These are phyloP conservation scores for Eumeta japonica DNA, from an alignment of 1,140 invertebrate species.

Conservation along the genomic window DNA sequence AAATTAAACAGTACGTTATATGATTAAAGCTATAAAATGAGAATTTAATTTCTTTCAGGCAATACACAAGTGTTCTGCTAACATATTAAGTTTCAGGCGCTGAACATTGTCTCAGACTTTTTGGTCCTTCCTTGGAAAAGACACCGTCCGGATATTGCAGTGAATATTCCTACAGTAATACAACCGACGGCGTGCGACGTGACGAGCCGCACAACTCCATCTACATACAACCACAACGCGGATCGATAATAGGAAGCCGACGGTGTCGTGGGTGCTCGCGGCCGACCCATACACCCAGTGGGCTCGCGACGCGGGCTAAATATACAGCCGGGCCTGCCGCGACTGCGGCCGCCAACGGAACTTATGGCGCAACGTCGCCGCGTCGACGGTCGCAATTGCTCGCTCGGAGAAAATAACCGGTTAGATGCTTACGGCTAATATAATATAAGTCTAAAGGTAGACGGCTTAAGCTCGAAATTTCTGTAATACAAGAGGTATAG, in stretches of 20 bases:
- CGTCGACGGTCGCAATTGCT: slow-evolving; percentile 44
- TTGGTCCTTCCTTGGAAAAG: too few relatives aligned
- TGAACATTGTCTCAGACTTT: too few relatives aligned
- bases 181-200: too few relatives aligned
- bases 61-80: too few relatives aligned
- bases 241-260: slow-evolving; percentile 56
- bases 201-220: slow-evolving; percentile 23
- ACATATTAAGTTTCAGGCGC: too few relatives aligned
- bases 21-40: too few relatives aligned
- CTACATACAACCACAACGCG: slow-evolving; percentile 35
- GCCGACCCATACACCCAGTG: slow-evolving; percentile 53
- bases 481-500: slow-evolving; percentile 7
- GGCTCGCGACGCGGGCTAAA: slow-evolving; percentile 52
- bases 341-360: slow-evolving; percentile 22
- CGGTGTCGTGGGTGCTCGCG: slow-evolving; percentile 55
- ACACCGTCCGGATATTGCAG: too few relatives aligned
- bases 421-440: too few relatives aligned
- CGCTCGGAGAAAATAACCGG: slow-evolving; percentile 43
- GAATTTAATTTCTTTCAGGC: too few relatives aligned
- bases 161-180: too few relatives aligned
- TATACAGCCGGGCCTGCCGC: slow-evolving; percentile 38
- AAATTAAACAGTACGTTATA: too few relatives aligned
- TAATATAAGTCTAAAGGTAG: neutral
- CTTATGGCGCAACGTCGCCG: slow-evolving; percentile 37
- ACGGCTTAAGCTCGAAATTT: neutral